Percentiles rank a stretch among this genome's conserved stretches.
These are phyloP conservation scores for Diabrotica undecimpunctata DNA, from an alignment of 1,140 invertebrate species.

Conservation along the genomic window DNA sequence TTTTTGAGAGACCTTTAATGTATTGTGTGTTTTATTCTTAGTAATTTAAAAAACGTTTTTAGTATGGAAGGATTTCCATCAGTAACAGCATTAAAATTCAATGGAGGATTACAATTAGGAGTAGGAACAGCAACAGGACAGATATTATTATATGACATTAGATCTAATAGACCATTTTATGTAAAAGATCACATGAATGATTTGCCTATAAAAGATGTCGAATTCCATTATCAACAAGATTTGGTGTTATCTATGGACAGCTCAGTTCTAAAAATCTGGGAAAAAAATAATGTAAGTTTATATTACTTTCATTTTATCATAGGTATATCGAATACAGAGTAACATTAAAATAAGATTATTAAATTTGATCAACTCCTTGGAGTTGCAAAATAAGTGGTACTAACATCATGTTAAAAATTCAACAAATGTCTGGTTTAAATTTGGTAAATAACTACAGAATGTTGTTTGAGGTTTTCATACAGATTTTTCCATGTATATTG, in stretches of 20 bases:
- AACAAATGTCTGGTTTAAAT: background rate
- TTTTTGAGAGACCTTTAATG: background rate
- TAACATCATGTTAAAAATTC: background rate
- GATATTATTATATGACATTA: conserved; percentile 90
- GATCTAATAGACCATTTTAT: conserved; percentile 82
- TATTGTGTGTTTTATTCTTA: conserved; percentile 3
- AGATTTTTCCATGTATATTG: too few relatives aligned
- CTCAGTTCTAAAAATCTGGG: conserved; percentile 92
- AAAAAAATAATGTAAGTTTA: conserved; percentile 74
- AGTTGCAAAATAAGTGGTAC: too few relatives aligned
- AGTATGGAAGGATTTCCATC: conserved; percentile 67
- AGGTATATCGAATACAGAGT: too few relatives aligned
- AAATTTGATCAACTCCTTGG: too few relatives aligned
- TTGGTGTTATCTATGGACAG: conserved; percentile 89
- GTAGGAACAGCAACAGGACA: conserved; percentile 93
- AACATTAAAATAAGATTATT: too few relatives aligned
- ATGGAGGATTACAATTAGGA: conserved; percentile 79
- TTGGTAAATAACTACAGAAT: too few relatives aligned
- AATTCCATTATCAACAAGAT: conserved; percentile 78
- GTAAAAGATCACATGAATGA: conserved; percentile 96
- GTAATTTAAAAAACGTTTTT: conserved; percentile 25
- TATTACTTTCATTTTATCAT: too few relatives aligned
- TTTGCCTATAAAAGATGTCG: conserved; percentile 84
- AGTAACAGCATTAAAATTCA: conserved; percentile 76
- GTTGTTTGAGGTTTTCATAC: too few relatives aligned